phyloP scores from a whole-genome alignment of 2,888 invertebrate genomes.

The Sminthurides aquaticus region DNA sequence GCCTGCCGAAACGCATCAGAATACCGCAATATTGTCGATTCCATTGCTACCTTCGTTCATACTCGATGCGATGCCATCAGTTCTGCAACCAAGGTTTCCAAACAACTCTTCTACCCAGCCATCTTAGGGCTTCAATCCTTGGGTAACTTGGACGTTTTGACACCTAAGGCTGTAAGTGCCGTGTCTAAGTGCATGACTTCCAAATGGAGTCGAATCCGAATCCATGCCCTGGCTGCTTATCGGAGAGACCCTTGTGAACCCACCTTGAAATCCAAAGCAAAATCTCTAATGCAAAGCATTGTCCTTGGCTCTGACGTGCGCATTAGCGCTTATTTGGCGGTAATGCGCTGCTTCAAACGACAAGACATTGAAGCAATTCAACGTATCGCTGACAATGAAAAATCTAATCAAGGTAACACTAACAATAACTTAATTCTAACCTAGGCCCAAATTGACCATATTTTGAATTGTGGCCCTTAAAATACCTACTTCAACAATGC shows the following conservation, averaged over 20 bases:
- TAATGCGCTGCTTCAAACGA: constrained; percentile 20
- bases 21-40: constrained; percentile 22
- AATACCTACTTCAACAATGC: too few species aligned
- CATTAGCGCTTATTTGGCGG: constrained; percentile 31
- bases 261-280: constrained; percentile 21
- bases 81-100: not conserved
- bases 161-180: constrained; percentile 20
- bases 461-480: too few species aligned
- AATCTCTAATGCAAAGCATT: constrained; percentile 6
- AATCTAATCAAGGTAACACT: constrained; percentile 64
- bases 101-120: not conserved
- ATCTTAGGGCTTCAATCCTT: constrained; percentile 27
- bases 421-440: not conserved
- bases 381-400: constrained; percentile 55
- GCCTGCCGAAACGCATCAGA: constrained; percentile 16
- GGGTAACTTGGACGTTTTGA: constrained; percentile 32
- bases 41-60: constrained; percentile 21
- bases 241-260: constrained; percentile 34
- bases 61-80: not conserved
- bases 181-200: constrained; percentile 19
- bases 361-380: constrained; percentile 25
- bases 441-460: constrained; percentile 2
- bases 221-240: constrained; percentile 28
- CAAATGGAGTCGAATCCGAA: constrained; percentile 13
- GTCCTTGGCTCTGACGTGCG: constrained; percentile 13